Conservation (phyloP, 2,113 vertebrate species). For the Indicator indicator region DNA sequence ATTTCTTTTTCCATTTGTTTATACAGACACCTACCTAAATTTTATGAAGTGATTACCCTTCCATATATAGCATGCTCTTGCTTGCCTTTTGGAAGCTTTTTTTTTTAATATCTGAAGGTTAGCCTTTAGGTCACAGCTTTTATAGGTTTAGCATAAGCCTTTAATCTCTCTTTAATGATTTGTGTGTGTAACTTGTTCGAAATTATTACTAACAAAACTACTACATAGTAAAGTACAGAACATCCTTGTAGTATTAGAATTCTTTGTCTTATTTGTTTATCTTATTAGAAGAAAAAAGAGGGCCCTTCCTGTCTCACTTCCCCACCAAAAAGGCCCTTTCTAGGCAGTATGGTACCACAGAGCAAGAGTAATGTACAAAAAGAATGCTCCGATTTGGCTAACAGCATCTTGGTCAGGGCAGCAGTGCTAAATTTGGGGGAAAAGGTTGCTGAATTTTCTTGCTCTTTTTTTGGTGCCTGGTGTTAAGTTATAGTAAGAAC, state of each 20-base stretch:
- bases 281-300: slow-evolving; percentile 16
- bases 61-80: not conserved
- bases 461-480: not conserved
- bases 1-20: not conserved
- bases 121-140: slow-evolving; percentile 4
- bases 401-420: not conserved
- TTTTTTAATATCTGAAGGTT: slow-evolving; percentile 3
- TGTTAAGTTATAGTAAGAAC: not conserved
- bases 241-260: slow-evolving; percentile 18
- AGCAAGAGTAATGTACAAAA: not conserved
- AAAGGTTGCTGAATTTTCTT: not conserved
- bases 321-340: not conserved
- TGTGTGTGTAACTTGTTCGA: not conserved
- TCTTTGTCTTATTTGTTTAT: slow-evolving; percentile 42
- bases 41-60: not conserved
- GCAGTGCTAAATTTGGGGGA: not conserved
- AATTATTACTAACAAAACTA: slow-evolving; percentile 47
- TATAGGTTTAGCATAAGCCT: not conserved
- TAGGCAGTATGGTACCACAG: not conserved
- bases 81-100: not conserved
- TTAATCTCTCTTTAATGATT: slow-evolving; percentile 45
- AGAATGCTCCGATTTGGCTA: not conserved
- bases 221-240: not conserved
- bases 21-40: not conserved
- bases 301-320: not conserved